Base-by-base conservation (phyloP, 2,113 vertebrate genomes). In the Vicugna pacos region DNA sequence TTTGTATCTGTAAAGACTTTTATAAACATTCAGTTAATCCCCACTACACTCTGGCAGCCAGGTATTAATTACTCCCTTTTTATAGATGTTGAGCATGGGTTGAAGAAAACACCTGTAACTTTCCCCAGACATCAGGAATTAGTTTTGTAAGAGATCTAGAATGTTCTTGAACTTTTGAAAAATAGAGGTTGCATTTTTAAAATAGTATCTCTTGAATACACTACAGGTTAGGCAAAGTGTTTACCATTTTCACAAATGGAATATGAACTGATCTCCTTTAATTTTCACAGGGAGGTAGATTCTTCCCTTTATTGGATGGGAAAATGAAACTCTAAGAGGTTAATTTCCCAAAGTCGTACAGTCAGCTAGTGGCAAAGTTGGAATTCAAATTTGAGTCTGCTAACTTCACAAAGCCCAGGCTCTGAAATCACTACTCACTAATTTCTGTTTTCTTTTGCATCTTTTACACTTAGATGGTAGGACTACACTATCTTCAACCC, bases 1-100 rank as follows among this genome's bases (percentile, higher is more conserved):
- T 87, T 95, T 96, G 22, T 70, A 81, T 3, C 58, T 92, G 35
- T 94, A 86, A 93, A 96, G 80, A 60, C 20, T 96, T 95, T 90
- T 84, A 62, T 84, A 81, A 92, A 81, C 42, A 84, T 1, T 7
- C 24, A 87, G 54, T 87, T 90, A 93, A 82, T 80, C 12, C 5
- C 28, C 26, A 70, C 24, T 14, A 83, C 24, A 60, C 38, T 80
- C 54, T 65, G 19, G 28, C 38, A 95, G 6, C 3, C 32, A 77
- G 19, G 6, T 92, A 26, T 38, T 88, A 85, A 79, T 82, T 52
- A 89, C 48, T 50, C 17, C 16, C 26, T 52, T 96, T 54, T 91
- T 48, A 69, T 38, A 86, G 50, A 75, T 48, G 46, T 67, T 65
- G 1, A 60, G 15, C 28, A 80, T 62, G 80, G 26, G 10, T 48